A percentile compares a stretch with the other conserved stretches of the same genome.
These are phyloP conservation scores for Drosophila atroscutellata DNA, from an alignment of 2,888 invertebrate genomes.

Conservation along the genomic window DNA sequence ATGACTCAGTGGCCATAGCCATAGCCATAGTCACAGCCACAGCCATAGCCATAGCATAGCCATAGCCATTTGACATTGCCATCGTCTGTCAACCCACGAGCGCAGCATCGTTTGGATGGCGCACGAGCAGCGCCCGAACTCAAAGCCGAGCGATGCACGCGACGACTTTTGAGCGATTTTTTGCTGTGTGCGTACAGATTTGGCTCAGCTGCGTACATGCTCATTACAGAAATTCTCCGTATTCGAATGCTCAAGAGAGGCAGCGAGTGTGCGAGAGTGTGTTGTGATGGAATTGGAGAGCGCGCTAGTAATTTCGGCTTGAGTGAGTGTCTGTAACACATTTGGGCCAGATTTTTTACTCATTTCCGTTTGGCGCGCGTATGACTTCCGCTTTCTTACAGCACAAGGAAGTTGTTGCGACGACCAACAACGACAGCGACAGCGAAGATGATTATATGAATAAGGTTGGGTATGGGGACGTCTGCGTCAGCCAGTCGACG, in stretches of 20 bases:
- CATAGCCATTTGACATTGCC: not conserved
- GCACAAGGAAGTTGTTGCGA: conserved; percentile 71
- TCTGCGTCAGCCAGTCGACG: conserved; percentile 5
- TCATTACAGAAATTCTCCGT: conserved; percentile 43
- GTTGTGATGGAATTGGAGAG: conserved; percentile 5
- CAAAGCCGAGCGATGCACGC: conserved; percentile 29
- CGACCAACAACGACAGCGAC: conserved; percentile 6
- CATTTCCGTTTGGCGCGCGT: conserved; percentile 66
- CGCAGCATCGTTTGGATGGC: conserved; percentile 33
- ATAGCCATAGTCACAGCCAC: not conserved
- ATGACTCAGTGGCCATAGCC: conserved; percentile 51
- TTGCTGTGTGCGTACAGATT: conserved; percentile 31
- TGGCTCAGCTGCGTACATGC: conserved; percentile 10
- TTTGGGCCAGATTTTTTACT: conserved; percentile 45
- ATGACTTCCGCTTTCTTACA: conserved; percentile 61
- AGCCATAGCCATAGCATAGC: not conserved
- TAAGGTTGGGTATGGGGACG: conserved; percentile 2
- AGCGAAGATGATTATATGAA: not conserved
- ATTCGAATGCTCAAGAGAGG: conserved; percentile 20
- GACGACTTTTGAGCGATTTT: conserved; percentile 27
- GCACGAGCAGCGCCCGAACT: conserved; percentile 22
- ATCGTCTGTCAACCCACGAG: conserved; percentile 33
- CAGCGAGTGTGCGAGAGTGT: not conserved
- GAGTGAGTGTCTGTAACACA: conserved; percentile 22
- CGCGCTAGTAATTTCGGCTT: conserved; percentile 23